These are phyloP conservation scores for Verasper variegatus DNA, from an alignment of 2,113 vertebrate genomes.

Conservation along the genomic window DNA sequence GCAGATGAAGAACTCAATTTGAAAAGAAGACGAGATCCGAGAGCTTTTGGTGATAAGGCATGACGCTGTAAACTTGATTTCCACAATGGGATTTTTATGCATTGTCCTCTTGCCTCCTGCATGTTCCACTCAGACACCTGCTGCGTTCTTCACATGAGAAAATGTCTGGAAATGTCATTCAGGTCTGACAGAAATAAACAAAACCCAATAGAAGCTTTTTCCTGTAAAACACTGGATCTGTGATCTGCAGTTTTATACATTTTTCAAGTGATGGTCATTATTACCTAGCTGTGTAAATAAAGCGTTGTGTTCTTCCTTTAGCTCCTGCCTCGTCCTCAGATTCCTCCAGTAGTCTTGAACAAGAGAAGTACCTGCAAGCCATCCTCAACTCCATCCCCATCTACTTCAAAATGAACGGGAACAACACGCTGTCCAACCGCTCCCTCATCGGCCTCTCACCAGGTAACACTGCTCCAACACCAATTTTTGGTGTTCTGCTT, in stretches of 20 bases:
- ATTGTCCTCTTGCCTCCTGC: too few species aligned
- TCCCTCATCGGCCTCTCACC: conserved; percentile 91
- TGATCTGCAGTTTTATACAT: not conserved
- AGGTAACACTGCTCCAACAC: conserved; percentile 81
- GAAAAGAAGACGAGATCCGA: too few species aligned
- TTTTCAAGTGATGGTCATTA: not conserved
- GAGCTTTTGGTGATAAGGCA: too few species aligned
- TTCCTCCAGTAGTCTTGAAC: conserved; percentile 96
- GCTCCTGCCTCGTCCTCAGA: conserved; percentile 89
- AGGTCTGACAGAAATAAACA: not conserved
- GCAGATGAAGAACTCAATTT: too few species aligned
- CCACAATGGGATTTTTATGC: too few species aligned
- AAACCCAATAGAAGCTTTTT: not conserved
- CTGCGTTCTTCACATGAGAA: too few species aligned
- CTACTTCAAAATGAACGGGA: conserved; percentile 90
- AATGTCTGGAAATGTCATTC: too few species aligned
- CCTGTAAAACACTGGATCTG: not conserved
- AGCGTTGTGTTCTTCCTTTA: conserved; percentile 28
- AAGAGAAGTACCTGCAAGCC: conserved; percentile 97
- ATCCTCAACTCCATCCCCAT: conserved; percentile 91
- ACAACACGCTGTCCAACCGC: conserved; percentile 87
- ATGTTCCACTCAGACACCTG: too few species aligned
- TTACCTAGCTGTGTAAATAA: not conserved
- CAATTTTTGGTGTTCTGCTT: not conserved
- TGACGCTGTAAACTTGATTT: too few species aligned